Evolutionary conservation across 2,888 invertebrate species (phyloP).

Genomic region (Dolichopus griseipennis): DNA sequence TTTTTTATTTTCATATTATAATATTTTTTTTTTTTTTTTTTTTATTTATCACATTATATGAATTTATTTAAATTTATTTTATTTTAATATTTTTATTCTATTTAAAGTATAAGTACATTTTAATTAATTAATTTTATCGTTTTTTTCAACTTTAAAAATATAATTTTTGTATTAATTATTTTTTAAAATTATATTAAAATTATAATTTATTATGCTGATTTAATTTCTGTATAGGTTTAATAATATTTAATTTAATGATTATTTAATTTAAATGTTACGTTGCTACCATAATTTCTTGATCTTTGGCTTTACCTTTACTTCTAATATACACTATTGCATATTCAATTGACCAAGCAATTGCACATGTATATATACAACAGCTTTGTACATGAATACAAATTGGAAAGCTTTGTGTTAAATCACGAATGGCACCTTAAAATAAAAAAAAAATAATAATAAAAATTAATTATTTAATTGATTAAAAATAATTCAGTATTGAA

Average conservation of each 20-base stretch:
- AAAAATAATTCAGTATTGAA: neutral
- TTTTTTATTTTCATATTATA: no score
- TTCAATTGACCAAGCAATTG: slow-evolving; percentile 60
- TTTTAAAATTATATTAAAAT: neutral
- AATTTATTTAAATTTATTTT: no score
- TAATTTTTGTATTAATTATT: neutral
- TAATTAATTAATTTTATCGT: neutral
- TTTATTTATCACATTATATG: no score
- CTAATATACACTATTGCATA: slow-evolving; percentile 33
- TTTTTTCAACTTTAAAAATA: neutral
- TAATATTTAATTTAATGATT: no score
- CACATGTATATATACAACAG: slow-evolving; percentile 58
- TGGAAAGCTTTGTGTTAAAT: slow-evolving; percentile 58
- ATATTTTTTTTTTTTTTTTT: no score
- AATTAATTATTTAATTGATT: no score
- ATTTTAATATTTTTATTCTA: no score
- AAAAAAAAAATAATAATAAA: slow-evolving; percentile 14
- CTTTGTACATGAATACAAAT: slow-evolving; percentile 65
- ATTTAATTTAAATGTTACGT: slow-evolving; percentile 2
- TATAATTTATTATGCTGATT: neutral
- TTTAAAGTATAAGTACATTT: no score
- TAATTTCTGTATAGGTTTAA: neutral
- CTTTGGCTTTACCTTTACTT: slow-evolving; percentile 20
- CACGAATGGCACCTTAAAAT: slow-evolving; percentile 58
- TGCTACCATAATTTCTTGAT: slow-evolving; percentile 1